These are phyloP conservation scores for Cricetomys ansorgei DNA, from an alignment of 2,113 vertebrate species.

Conservation along the genomic window DNA sequence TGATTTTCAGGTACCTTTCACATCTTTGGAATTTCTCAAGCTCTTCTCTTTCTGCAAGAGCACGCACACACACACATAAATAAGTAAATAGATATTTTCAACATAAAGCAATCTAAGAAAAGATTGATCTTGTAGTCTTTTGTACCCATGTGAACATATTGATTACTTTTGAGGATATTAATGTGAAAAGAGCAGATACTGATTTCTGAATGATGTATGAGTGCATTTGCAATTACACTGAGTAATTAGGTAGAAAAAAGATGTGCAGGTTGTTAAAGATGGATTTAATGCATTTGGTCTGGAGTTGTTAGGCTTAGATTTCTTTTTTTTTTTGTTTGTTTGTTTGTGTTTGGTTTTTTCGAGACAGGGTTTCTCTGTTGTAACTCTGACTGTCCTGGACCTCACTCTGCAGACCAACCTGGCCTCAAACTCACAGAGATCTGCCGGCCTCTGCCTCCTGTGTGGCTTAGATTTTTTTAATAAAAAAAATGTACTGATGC, in stretches of 20 bases:
- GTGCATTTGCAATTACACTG: background rate
- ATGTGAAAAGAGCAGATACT: background rate
- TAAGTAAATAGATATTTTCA: background rate
- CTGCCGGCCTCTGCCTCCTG: too few relatives aligned
- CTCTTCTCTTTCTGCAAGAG: background rate
- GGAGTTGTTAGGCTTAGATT: background rate
- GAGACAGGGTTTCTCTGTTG: too few relatives aligned
- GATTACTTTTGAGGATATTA: conserved; percentile 1
- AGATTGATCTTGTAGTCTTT: background rate
- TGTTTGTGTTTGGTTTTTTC: too few relatives aligned
- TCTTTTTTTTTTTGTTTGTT: background rate
- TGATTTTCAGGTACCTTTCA: background rate
- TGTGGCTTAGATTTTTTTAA: background rate
- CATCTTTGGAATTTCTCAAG: background rate
- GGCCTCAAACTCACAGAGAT: too few relatives aligned
- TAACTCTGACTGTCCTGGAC: too few relatives aligned
- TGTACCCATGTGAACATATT: background rate
- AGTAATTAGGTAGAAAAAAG: background rate
- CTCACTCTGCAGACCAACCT: too few relatives aligned
- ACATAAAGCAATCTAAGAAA: background rate
- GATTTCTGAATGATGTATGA: background rate
- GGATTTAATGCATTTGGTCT: background rate
- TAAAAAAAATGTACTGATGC: background rate
- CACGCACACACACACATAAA: background rate
- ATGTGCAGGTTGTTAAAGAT: background rate